phyloP scores from a whole-genome alignment of 1,140 invertebrate species.

The Papilio aristodemus region DNA sequence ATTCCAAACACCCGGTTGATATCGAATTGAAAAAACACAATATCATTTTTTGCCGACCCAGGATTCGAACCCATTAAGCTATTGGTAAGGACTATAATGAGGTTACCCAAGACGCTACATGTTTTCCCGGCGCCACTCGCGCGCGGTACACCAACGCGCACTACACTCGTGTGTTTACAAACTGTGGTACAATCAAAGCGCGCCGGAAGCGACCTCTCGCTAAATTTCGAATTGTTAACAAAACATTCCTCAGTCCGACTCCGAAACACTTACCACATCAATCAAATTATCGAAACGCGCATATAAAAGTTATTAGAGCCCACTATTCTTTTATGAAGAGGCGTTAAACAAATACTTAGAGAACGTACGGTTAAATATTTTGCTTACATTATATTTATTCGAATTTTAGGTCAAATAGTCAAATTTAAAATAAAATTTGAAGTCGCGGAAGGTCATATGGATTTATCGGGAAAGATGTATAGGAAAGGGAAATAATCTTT shows the following conservation, averaged over 20 bases:
- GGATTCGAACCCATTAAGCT: no score
- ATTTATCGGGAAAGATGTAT: no score
- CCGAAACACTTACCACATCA: constrained; percentile 28
- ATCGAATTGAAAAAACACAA: no score
- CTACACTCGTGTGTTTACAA: neutral
- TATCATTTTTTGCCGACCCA: no score
- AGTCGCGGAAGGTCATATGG: no score
- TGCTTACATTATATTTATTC: neutral
- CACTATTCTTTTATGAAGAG: constrained; percentile 14
- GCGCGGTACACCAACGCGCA: neutral
- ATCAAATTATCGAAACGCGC: constrained; percentile 30
- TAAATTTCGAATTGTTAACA: neutral
- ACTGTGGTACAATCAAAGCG: neutral
- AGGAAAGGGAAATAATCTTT: no score
- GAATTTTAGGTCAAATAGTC: no score
- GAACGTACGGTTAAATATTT: constrained; percentile 7
- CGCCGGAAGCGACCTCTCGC: constrained; percentile 3
- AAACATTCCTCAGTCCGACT: constrained; percentile 3
- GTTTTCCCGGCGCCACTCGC: neutral
- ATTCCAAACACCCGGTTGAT: no score
- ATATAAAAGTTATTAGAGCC: constrained; percentile 26
- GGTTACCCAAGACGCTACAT: neutral
- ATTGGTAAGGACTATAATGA: neutral
- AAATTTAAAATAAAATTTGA: no score
- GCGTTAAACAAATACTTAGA: constrained; percentile 31